A percentile compares a stretch with the other conserved stretches of the same genome.
Conservation (phyloP, 1,140 invertebrate species). For the Drosophila ogumai region DNA sequence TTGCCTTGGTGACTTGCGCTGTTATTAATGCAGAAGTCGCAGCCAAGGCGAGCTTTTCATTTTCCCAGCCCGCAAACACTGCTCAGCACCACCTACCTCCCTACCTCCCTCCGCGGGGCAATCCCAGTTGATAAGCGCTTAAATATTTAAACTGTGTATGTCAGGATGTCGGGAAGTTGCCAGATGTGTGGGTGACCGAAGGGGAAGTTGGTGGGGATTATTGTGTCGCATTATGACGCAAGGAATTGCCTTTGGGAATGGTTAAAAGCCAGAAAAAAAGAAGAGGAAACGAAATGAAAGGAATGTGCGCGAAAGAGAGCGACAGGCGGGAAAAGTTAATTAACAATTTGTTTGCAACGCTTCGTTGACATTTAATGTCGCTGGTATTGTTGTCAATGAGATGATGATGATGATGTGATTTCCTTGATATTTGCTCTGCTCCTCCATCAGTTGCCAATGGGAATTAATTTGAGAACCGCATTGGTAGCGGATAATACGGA, state of each 20-base stretch:
- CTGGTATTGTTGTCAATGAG: slow-evolving; percentile 32
- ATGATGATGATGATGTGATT: slow-evolving; percentile 32
- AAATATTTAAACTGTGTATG: slow-evolving; percentile 54
- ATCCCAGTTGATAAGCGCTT: slow-evolving; percentile 59
- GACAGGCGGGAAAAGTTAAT: slow-evolving; percentile 45
- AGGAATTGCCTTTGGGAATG: slow-evolving; percentile 51
- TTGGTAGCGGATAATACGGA: neutral
- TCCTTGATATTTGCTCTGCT: slow-evolving; percentile 32
- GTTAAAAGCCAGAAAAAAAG: neutral
- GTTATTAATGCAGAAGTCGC: slow-evolving; percentile 46
- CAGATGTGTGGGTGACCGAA: slow-evolving; percentile 39
- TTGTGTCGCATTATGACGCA: slow-evolving; percentile 59
- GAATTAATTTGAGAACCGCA: neutral
- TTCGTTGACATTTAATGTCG: slow-evolving; percentile 48
- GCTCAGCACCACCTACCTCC: neutral
- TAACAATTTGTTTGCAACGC: slow-evolving; percentile 40
- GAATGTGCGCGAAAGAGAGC: neutral
- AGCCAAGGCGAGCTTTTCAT: slow-evolving; percentile 18
- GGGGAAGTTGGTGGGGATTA: slow-evolving; percentile 16
- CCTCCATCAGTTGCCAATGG: slow-evolving; percentile 13
- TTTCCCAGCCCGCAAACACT: slow-evolving; percentile 4
- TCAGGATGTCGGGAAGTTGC: slow-evolving; percentile 37
- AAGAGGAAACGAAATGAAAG: neutral
- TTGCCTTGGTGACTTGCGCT: slow-evolving; percentile 9
- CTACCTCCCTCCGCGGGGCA: neutral